These are phyloP conservation scores for Lathamus discolor DNA, from an alignment of 2,113 vertebrate species.

Conservation along the genomic window DNA sequence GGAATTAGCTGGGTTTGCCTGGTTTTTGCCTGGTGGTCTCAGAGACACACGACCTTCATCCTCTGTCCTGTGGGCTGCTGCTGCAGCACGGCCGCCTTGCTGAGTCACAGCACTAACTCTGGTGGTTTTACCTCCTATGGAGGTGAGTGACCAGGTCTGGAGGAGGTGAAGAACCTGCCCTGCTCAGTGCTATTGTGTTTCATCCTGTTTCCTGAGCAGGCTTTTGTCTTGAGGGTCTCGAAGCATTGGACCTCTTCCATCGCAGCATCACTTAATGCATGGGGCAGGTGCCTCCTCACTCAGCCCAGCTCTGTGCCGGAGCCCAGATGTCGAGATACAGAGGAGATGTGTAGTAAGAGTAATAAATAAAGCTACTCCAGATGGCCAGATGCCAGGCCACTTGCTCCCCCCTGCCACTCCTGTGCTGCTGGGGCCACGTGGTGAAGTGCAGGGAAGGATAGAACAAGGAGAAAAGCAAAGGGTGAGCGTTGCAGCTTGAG, in stretches of 20 bases:
- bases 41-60: neutral
- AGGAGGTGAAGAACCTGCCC: neutral
- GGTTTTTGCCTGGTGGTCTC: neutral
- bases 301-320: rapidly evolving
- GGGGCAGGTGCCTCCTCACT: rapidly evolving
- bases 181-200: neutral
- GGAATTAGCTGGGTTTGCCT: neutral
- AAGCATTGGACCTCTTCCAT: neutral
- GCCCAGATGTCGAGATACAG: neutral
- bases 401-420: neutral
- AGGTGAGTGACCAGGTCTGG: neutral
- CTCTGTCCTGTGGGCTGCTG: neutral
- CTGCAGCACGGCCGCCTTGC: neutral
- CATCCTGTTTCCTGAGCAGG: neutral
- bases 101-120: neutral
- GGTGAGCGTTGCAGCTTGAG: neutral
- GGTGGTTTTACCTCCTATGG: neutral
- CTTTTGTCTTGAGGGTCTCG: neutral
- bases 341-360: neutral
- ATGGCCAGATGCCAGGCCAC: neutral
- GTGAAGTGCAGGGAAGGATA: neutral
- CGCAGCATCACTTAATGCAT: neutral
- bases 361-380: neutral
- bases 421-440: neutral
- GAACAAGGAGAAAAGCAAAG: neutral